phyloP scores from a whole-genome alignment of 2,797 vertebrate species.

The Muscicapa comitata region DNA sequence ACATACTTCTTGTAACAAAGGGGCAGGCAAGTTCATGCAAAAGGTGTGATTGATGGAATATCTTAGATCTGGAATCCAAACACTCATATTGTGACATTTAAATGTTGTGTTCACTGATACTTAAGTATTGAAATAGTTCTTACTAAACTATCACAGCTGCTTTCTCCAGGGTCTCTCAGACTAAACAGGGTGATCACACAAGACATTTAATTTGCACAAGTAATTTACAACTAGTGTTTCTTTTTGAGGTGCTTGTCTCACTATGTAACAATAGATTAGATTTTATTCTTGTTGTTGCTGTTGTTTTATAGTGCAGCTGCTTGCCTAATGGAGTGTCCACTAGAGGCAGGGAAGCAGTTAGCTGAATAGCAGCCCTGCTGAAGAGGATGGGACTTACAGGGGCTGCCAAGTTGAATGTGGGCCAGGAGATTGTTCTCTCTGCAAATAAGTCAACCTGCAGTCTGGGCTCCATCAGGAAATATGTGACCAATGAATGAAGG shows the following conservation, averaged over 20 bases:
- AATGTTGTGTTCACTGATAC: accelerated
- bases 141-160: neutral
- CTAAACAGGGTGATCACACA: neutral
- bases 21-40: neutral
- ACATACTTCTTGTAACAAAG: neutral
- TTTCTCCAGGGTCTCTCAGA: neutral
- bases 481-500: neutral
- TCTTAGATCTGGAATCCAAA: neutral
- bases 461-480: neutral
- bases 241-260: neutral
- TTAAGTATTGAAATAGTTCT: neutral
- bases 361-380: neutral
- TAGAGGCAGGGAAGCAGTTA: neutral
- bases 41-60: neutral
- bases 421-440: neutral
- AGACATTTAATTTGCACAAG: neutral
- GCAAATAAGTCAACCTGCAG: neutral
- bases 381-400: neutral
- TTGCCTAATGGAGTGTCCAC: neutral
- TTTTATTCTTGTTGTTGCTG: neutral
- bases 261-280: neutral
- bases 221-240: neutral
- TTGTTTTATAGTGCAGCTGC: neutral
- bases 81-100: neutral
- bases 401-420: neutral